Conservation (phyloP, 2,113 vertebrate genomes). For the Lepidothrix coronata region DNA sequence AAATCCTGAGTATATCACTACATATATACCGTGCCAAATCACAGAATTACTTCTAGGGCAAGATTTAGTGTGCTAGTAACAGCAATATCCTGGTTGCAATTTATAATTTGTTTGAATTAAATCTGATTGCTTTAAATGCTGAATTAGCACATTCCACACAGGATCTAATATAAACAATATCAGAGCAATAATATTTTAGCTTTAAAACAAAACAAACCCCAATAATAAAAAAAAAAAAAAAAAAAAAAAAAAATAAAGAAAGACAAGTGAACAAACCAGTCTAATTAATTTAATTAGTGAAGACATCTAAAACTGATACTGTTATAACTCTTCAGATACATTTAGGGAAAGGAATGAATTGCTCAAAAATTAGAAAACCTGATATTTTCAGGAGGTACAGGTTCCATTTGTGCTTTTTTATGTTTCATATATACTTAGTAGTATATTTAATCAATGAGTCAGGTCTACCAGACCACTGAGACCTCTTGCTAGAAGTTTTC, state of each 20-base stretch:
- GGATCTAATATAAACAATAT: background rate
- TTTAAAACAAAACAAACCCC: background rate
- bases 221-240: background rate
- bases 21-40: background rate
- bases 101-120: background rate
- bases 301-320: background rate
- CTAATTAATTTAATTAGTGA: background rate
- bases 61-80: background rate
- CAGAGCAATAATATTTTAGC: background rate
- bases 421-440: background rate
- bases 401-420: accelerated
- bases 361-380: background rate
- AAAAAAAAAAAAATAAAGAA: background rate
- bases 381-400: background rate
- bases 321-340: background rate
- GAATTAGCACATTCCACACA: background rate
- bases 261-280: accelerated
- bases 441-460: background rate
- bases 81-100: background rate
- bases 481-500: background rate
- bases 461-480: background rate
- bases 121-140: background rate
- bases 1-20: background rate
- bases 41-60: background rate
- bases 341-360: background rate